Conservation (phyloP, 2,113 vertebrate genomes). For the Scomber scombrus region DNA sequence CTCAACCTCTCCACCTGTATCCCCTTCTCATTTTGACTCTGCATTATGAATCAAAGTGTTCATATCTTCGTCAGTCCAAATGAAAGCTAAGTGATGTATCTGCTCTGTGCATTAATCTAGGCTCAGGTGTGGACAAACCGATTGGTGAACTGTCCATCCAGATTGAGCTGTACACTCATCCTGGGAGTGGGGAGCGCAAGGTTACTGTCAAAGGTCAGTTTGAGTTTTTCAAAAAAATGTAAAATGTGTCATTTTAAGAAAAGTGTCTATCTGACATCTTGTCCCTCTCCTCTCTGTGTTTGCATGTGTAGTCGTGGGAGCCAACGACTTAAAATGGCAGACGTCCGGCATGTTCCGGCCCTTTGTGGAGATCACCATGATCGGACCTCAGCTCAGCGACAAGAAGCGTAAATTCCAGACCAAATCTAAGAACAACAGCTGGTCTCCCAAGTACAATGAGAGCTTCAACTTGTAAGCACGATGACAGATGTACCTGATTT, state of each 20-base stretch:
- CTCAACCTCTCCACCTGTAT: not conserved
- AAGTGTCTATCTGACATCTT: not conserved
- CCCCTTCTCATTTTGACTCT: not conserved
- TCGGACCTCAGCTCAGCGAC: constrained; percentile 96
- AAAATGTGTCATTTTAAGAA: not conserved
- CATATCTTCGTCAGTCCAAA: not conserved
- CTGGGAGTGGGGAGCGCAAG: constrained; percentile 94
- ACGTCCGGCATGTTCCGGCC: constrained; percentile 98
- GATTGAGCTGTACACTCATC: constrained; percentile 95
- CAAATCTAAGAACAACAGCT: constrained; percentile 99
- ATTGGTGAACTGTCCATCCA: constrained; percentile 97
- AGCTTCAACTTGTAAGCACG: constrained; percentile 95
- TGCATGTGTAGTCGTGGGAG: constrained; percentile 88
- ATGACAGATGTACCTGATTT: not conserved
- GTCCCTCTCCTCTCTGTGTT: no score
- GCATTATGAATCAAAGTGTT: not conserved
- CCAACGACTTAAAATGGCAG: constrained; percentile 97
- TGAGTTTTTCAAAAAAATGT: not conserved
- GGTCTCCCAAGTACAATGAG: constrained; percentile 98
- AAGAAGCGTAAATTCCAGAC: constrained; percentile 98
- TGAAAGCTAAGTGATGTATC: constrained; percentile 20
- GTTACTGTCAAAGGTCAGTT: constrained; percentile 94
- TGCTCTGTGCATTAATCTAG: constrained; percentile 76
- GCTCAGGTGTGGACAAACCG: constrained; percentile 91
- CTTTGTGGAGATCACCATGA: constrained; percentile 95